Percentiles rank a stretch among this genome's conserved stretches.
Conservation (phyloP, 2,113 vertebrate genomes). For the Corydoras maculifer region DNA sequence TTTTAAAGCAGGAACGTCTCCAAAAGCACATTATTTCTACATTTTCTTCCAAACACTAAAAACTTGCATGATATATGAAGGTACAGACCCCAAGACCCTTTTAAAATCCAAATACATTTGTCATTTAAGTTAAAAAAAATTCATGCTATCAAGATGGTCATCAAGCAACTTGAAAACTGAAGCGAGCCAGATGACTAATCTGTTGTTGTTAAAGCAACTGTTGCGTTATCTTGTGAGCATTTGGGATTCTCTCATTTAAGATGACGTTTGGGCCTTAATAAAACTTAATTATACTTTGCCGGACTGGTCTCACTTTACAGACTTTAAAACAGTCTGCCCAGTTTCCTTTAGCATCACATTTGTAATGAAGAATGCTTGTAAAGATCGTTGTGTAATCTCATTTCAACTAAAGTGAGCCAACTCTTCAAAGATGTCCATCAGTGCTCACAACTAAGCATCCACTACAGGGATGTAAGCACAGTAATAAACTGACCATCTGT, state of each 20-base stretch:
- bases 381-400: not conserved
- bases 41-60: not conserved
- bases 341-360: not conserved
- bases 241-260: not conserved
- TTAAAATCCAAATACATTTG: not conserved
- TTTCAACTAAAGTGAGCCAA: constrained; percentile 18
- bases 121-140: not conserved
- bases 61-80: constrained; percentile 4
- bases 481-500: not conserved
- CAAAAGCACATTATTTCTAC: constrained; percentile 7
- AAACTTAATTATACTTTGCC: not conserved
- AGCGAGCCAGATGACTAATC: too few species aligned
- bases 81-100: constrained; percentile 8
- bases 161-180: too few species aligned
- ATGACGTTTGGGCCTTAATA: not conserved
- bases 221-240: not conserved
- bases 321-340: not conserved
- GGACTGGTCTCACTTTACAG: not conserved
- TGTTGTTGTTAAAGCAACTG: not conserved
- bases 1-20: constrained; percentile 14
- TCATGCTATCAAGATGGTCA: not conserved
- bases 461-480: not conserved
- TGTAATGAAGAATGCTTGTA: not conserved
- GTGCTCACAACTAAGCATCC: not conserved
- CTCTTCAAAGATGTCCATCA: not conserved